phyloP scores from a whole-genome alignment of 2,888 invertebrate genomes.

The Achlya flavicornis region DNA sequence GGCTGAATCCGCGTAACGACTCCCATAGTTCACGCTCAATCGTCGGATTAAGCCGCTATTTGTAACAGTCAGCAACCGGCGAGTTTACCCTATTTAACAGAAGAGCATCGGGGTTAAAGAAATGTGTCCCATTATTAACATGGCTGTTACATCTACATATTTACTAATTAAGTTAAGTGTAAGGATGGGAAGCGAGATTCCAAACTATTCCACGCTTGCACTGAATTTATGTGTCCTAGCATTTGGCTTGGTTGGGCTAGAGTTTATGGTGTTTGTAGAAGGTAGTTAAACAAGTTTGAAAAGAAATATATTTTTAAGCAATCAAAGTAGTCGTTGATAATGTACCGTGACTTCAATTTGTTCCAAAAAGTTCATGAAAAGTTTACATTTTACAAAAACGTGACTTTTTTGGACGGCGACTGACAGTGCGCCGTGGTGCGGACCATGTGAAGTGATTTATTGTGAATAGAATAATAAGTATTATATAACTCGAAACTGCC shows the following conservation, averaged over 20 bases:
- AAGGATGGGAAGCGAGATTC: background rate
- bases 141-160: conserved; percentile 33
- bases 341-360: no score
- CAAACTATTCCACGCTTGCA: background rate
- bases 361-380: no score
- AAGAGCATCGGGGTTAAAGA: conserved; percentile 47
- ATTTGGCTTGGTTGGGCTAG: no score
- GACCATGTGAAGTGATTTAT: no score
- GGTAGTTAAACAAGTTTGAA: background rate
- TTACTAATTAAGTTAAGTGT: conserved; percentile 9
- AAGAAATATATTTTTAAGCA: no score
- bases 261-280: background rate
- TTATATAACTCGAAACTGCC: no score
- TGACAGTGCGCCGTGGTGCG: no score
- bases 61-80: conserved; percentile 69
- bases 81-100: conserved; percentile 60
- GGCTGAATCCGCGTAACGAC: conserved; percentile 68
- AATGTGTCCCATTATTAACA: conserved; percentile 47
- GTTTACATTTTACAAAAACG: no score
- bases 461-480: no score
- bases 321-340: no score
- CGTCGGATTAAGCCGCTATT: conserved; percentile 72
- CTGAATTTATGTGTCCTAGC: background rate
- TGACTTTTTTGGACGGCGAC: no score
- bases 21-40: conserved; percentile 75